Evolutionary conservation across 2,113 vertebrate species (phyloP), one percentile per base, ranked within the genome.

Genomic region (Chionomys nivalis): DNA sequence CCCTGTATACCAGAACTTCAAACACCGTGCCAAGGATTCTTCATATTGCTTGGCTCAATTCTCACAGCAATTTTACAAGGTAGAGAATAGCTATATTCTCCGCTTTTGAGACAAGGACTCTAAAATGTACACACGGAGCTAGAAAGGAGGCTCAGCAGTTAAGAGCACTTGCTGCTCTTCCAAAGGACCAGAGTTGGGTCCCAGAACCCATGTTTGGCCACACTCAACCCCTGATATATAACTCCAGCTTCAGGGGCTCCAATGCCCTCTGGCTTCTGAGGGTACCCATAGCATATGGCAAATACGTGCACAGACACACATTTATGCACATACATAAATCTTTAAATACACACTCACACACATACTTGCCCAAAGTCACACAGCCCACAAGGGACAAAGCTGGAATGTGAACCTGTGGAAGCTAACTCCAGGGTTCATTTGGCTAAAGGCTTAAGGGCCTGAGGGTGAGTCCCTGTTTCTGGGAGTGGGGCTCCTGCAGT

Each of bases 51-150:
- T 90, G 79, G n/a, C 65, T 87, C 55, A 75, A 61, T 70, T 36
- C 61, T 90, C 63, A 90, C n/a, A 42, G 65, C 47, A 87, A 47
- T 81, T 92, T 61, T 75, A 87, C 31, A 75, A 96, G 66, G 39
- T 65, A 42, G 33, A 4, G 33, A 76, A 88, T n/a, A 44, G 88
- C 87, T 89, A 36, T 12, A 63, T 52, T 47, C 6, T 42, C 36
- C 17, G 16, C 39, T 61, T 55, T 19, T 75, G 81, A 82, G 33
- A 16, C 75, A 8, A 87, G 16, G 23, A 33, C 26, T 31, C 47
- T 49, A 75, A 90, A 75, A 44, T 11, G 61, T n/a, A 75, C 5
- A 12, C 19, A 19, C 0, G 0, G 14, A 47, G 61, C 17, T 66
- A 6, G 28, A 39, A 44, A 65, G 39, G 58, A 19, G 58, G 24